These are phyloP conservation scores for Todiramphus chloris DNA, from an alignment of 2,113 vertebrate species.

Conservation along the genomic window DNA sequence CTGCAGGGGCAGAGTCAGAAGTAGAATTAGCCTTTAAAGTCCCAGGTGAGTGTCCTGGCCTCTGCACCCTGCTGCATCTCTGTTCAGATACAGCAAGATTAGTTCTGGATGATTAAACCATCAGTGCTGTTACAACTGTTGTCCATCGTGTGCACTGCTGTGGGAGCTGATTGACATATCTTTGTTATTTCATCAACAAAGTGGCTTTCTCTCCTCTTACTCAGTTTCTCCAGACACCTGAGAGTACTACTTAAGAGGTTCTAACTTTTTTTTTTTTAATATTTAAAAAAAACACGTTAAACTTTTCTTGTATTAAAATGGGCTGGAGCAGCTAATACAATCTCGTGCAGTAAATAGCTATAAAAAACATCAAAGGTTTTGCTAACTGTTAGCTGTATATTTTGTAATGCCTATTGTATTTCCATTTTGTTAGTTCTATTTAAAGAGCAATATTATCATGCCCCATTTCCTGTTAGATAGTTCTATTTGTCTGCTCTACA, in stretches of 20 bases:
- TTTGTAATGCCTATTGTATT: slow-evolving; percentile 73
- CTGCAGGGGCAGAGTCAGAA: background rate
- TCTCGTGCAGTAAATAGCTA: slow-evolving; percentile 46
- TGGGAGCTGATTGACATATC: background rate
- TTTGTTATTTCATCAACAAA: background rate
- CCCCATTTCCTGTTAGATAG: slow-evolving; percentile 76
- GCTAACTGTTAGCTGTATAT: slow-evolving; percentile 58
- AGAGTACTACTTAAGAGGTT: background rate
- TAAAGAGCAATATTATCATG: slow-evolving; percentile 73
- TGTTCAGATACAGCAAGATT: background rate
- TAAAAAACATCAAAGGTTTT: slow-evolving; percentile 68
- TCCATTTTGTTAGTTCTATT: slow-evolving; percentile 74
- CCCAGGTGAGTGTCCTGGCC: background rate
- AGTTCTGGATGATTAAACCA: background rate
- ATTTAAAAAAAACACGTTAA: background rate
- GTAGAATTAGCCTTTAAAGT: background rate
- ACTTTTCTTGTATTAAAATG: slow-evolving; percentile 42
- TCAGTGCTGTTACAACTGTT: background rate
- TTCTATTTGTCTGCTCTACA: slow-evolving; percentile 75
- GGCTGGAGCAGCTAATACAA: slow-evolving; percentile 31
- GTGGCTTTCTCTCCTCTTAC: background rate
- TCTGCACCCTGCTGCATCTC: background rate
- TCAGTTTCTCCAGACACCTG: background rate
- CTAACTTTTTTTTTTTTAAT: background rate
- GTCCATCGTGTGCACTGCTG: background rate